Evolutionary conservation across 2,797 vertebrate genomes (phyloP).

Genomic region (Petrocephalus schoutedeni): DNA sequence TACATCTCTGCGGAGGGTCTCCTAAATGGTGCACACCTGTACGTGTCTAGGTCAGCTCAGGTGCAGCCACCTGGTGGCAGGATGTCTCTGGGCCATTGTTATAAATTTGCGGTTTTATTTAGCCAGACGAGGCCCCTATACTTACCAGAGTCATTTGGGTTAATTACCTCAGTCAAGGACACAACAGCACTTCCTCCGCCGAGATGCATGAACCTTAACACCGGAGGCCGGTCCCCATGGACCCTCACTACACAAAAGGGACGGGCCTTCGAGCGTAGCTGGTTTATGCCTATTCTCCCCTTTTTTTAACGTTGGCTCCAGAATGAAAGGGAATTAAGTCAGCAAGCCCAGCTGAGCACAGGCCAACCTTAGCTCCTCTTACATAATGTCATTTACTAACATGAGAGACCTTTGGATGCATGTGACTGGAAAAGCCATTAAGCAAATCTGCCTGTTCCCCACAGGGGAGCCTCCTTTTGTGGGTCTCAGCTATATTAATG

Average conservation of each 20-base stretch:
- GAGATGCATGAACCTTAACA: neutral
- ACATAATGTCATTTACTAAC: constrained; percentile 15
- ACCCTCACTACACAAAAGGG: neutral
- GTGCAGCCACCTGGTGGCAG: neutral
- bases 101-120: constrained; percentile 3
- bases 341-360: neutral
- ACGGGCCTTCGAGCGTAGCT: neutral
- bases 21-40: neutral
- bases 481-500: constrained; percentile 34
- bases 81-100: neutral
- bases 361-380: neutral
- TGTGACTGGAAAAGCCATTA: constrained; percentile 43
- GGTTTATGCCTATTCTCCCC: neutral
- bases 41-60: neutral
- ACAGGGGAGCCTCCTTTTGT: constrained; percentile 36
- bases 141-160: neutral
- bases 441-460: constrained; percentile 25
- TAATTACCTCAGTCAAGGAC: neutral
- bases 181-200: neutral
- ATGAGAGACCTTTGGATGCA: constrained; percentile 30
- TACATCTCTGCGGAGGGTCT: neutral
- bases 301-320: neutral
- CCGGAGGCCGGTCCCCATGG: neutral
- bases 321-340: constrained; percentile 17
- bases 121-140: neutral